Base-by-base conservation (phyloP, 92 coral and sea anemone species). In the Phenganax subtilis region DNA sequence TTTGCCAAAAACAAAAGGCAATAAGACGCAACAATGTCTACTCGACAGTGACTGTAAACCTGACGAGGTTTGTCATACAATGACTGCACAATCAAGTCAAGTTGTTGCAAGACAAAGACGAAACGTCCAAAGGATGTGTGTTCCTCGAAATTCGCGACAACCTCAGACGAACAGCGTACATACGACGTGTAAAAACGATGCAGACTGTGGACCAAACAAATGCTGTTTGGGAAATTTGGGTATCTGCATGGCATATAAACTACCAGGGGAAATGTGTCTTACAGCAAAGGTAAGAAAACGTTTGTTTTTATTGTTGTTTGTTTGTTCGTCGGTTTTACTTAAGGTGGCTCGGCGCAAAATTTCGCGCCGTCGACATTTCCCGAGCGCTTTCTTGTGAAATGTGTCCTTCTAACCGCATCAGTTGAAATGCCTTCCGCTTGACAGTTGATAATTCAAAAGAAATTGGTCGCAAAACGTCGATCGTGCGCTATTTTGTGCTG, bases 151-250 rank as follows among this genome's bases (percentile, higher is more conserved):
- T 12, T 74, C 25, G 0, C 57, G 59, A 74, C 14, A 57, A 51
- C 31, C 52, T 31, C 81, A 57, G 71, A 76, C 28, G 69, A 30
- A 12, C 31, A 16, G 16, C 6, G 10, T 6, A 55, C 10, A 10
- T 28, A 60, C 55, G 10, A 85, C 76, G 56, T 91, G 96, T 75
- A 87, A 64, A 53, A 85, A 77, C 15, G 76, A 88, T 82, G 74
- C 61, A 11, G 96, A 91, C 56, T 89, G 92, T 77, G 91, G 90
- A 17, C 73, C 84, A 15, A 90, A 90, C 54, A 87, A 71, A 76
- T 87, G 89, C 66, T 91, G 96, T 51, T 67, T 91, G 76, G 87
- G 54, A 70, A 87, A 86, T 31, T 75, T 91, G 52, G 91, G 92
- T 52, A 66, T 87, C 47, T 91, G 96, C 60, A 85, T 75, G 67